A percentile compares a stretch with the other conserved stretches of the same genome.
These are phyloP conservation scores for Desmodus rotundus DNA, from an alignment of 2,113 vertebrate species.

Conservation along the genomic window DNA sequence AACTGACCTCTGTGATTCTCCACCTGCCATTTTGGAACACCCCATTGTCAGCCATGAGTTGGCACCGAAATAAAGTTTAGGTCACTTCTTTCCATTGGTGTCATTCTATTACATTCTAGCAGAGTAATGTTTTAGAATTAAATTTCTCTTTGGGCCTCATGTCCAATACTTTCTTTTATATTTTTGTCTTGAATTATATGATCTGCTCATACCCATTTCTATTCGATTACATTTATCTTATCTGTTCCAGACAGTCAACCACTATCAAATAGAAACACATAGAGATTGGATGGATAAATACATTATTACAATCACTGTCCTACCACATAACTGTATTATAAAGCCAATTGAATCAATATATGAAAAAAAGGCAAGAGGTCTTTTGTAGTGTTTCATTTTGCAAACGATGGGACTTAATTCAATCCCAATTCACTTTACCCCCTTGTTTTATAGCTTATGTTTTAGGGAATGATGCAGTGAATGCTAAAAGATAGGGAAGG, in stretches of 20 bases:
- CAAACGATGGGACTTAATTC: not conserved
- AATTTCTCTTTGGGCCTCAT: not conserved
- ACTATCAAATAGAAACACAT: not conserved
- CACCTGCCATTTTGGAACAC: not conserved
- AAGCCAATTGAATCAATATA: not conserved
- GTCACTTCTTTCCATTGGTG: not conserved
- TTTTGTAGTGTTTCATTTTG: not conserved
- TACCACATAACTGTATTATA: not conserved
- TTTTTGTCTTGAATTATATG: not conserved
- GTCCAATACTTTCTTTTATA: not conserved
- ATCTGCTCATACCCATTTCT: not conserved
- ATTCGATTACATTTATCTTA: not conserved
- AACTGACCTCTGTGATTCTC: not conserved
- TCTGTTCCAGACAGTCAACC: conserved; percentile 7
- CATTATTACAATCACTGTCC: not conserved
- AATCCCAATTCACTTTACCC: not conserved
- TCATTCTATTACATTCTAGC: not conserved
- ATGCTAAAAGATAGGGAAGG: not conserved
- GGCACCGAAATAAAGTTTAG: not conserved
- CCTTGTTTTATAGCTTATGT: not conserved
- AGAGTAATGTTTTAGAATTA: not conserved
- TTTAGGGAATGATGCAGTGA: not conserved
- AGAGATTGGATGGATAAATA: not conserved
- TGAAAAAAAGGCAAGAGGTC: not conserved
- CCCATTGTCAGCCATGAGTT: too few relatives aligned